Percentiles rank a stretch among this genome's conserved stretches.
Conservation (phyloP, 2,113 vertebrate genomes). For the Lycaon pictus region DNA sequence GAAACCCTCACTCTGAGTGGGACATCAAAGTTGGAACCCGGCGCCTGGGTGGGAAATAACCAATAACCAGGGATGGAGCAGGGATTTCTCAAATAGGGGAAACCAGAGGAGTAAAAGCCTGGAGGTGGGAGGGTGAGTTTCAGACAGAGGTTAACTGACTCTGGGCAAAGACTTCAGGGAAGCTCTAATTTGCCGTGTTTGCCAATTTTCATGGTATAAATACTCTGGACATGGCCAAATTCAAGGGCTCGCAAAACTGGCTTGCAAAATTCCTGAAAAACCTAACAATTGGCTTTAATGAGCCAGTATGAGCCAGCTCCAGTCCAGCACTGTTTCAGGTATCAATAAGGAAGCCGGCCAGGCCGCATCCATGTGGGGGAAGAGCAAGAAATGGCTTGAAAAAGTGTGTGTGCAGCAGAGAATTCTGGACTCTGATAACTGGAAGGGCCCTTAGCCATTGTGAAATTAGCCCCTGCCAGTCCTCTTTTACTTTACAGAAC, state of each 20-base stretch:
- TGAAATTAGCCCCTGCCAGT: neutral
- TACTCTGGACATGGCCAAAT: neutral
- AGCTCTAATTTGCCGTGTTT: neutral
- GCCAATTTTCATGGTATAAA: constrained; percentile 32
- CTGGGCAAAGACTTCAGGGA: neutral
- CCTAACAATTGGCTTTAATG: constrained; percentile 19
- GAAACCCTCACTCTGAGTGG: neutral
- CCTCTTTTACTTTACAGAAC: neutral
- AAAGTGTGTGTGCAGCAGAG: neutral
- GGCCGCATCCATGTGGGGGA: neutral
- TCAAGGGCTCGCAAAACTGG: constrained; percentile 34
- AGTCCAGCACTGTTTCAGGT: neutral
- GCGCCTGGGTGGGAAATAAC: too few species aligned
- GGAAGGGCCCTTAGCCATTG: neutral
- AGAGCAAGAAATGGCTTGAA: neutral
- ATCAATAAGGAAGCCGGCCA: neutral
- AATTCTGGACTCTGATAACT: neutral
- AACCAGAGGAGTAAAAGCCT: neutral
- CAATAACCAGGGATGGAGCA: too few species aligned
- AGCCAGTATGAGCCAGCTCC: neutral
- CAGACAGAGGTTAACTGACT: neutral
- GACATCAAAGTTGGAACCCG: neutral
- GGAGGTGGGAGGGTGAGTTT: fast-evolving
- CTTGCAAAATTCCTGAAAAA: constrained; percentile 49
- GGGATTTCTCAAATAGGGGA: neutral